Evolutionary conservation across 1,140 invertebrate species (phyloP), one percentile per base, ranked within the genome.

Genomic region (Drosophila rufa): DNA sequence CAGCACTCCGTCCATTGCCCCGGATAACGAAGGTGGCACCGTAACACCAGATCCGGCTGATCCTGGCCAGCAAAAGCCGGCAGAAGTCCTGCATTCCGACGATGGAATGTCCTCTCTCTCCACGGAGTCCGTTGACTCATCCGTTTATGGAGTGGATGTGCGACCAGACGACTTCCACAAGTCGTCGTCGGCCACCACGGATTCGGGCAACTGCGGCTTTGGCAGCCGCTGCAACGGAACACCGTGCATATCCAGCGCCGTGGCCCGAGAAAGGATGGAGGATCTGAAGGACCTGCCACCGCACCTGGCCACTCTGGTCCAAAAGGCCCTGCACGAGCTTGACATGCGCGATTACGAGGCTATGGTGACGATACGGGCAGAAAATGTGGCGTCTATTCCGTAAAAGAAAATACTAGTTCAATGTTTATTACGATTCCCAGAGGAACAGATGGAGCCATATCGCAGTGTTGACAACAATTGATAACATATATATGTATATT

Each of bases 281-380:
- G 92, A 92, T 57, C 75, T 92, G 3, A 92, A 92, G 57, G 92
- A 92, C 38, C 66, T 92, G 47, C 92, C 92, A 4, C 90, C 92
- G 5, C 92, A 92, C 58, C 68, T 92, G 45, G 91, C 92, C 19
- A 79, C 76, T 0, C 59, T 92, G 43, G 92, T 92, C 11, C 83
- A 92, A 38, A 92, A 92, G 42, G 84, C 92, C 2, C 75, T 92
- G 30, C 79, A 92, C 30, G 91, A 92, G 27, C 65, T 92, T 22
- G 92, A 92, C 62, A 74, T 91, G 76, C 70, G 87, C 2, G 92
- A 92, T 36, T 92, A 92, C 38, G 91, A 92, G 74, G 76, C 81
- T 12, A 77, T 90, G 82, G 75, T 90, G 11, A 80, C 84, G 47
- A 90, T 91, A 76, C 53, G 58, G 7, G 69, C 85, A 2, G 81